Conservation (phyloP, 2,888 invertebrate genomes). For the Troilus luridus region DNA sequence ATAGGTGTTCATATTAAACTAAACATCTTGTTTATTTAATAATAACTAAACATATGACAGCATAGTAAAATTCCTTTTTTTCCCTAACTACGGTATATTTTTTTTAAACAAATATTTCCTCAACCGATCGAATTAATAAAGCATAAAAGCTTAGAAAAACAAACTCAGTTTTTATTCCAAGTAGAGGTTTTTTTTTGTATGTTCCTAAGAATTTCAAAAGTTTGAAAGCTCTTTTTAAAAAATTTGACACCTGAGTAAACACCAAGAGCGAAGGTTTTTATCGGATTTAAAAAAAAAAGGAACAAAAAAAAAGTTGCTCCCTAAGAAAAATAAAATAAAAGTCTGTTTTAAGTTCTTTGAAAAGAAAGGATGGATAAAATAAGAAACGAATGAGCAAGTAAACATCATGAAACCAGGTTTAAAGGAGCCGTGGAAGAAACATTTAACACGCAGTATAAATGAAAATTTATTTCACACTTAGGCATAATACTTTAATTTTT, state of each 20-base stretch:
- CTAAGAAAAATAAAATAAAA: neutral
- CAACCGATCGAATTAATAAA: neutral
- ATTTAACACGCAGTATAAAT: neutral
- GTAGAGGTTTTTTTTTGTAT: neutral
- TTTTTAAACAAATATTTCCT: neutral
- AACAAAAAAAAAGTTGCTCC: neutral
- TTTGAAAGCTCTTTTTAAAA: neutral
- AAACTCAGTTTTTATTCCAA: neutral
- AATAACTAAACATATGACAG: too few species aligned
- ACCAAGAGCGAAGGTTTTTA: neutral
- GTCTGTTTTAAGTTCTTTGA: neutral
- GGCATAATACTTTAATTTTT: too few species aligned
- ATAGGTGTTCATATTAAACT: too few species aligned
- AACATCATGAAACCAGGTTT: neutral
- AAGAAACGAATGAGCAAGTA: neutral
- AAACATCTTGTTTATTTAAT: too few species aligned
- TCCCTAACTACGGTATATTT: neutral
- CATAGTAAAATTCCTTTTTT: neutral
- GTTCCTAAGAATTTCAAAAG: neutral
- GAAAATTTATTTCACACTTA: too few species aligned
- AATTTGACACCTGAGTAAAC: conserved; percentile 16
- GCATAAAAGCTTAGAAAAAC: neutral
- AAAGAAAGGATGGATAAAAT: neutral
- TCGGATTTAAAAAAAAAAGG: neutral
- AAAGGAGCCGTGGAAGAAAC: neutral